Evolutionary conservation across 2,888 invertebrate species (phyloP), one percentile per base, ranked within the genome.

Genomic region (Archaeoteleia sp.): DNA sequence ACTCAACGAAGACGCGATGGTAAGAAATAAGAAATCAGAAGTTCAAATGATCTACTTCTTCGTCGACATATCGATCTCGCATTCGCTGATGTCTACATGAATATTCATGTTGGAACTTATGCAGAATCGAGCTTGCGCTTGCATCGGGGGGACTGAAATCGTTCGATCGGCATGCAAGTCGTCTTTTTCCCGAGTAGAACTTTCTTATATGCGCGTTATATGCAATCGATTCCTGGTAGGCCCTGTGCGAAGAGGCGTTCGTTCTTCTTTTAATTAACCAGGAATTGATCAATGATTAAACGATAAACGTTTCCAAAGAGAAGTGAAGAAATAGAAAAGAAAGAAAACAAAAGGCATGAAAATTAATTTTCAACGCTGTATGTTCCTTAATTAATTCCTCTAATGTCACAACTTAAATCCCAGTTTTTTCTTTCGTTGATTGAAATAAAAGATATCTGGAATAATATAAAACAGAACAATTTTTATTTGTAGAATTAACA

Each of bases 231-330:
- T 78, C 76, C 61, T 35, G 70, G 74, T 79, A 77, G 67, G 67
- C 67, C 12, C 40, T 43, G 13, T 12, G 53, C 35, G 51, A 51
- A 30, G 54, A 58, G 51, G 63, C 71, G 72, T 60, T 67, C 70
- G 70, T 74, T 70, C 58, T 71, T 71, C 68, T 77, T 79, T 78
- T 80, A 81, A 82, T 82, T 82, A 81, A 80, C 77, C 62, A 75
- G 73, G 75, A 80, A 79, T 80, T 77, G 78, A 80, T 81, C 79
- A 78, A 75, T 74, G 75, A 72, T 58, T 39, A 55, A 67, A 67
- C 46, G 71, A 68, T 73, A 51, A 67, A 72, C 73, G 71, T 76
- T 76, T 74, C 74, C 70, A 66, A 58, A 68, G 75, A 72, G 76
- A 69, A 71, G 63, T 61, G 54, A 17, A 1, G 13, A 35, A 12